Base-by-base conservation (phyloP, 2,797 vertebrate species). In the Acanthurus leucopareius region DNA sequence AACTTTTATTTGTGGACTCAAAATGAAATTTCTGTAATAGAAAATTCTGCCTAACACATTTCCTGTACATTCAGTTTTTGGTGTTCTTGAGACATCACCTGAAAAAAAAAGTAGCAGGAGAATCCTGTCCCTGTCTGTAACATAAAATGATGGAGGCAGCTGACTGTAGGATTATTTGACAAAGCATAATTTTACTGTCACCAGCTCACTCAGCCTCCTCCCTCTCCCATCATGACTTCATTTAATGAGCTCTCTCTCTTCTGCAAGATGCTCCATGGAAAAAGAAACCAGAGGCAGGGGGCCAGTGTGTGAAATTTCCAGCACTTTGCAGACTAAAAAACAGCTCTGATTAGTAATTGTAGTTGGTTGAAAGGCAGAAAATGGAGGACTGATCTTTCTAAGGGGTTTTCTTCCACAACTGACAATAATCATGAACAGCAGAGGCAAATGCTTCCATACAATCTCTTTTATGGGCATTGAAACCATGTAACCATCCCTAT, bases 231-330 rank as follows among this genome's bases (percentile, higher is more conserved):
- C 83, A 82, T 76, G 83, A 69, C 69, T 80, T 80, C 35, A 57
- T 87, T 88, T 90, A 89, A 88, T 91, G 85, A 88, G 83, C 78
- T 83, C 82, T 87, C 84, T 53, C 58, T 77, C 73, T 75, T 45
- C 70, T 59, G 73, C 20, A 77, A 44, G 62, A 79, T 58, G 74
- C 81, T 87, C 61, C 66, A 38, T 74, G 76, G 80, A 86, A 64
- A 59, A 65, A 57, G 20, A 58, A 20, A 74, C 64, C 42, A 48
- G 11, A 54, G 53, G 57, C 25, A 62, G 62, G 58, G 44, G 54
- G 58, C 19, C 53, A 70, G n/a, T 51, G 32, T 51, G 45, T 25
- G 60, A 73, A 77, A 77, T 69, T 7, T 78, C 63, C 76, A 80
- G 81, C 70, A 88, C 76, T 79, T 75, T 80, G 59, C 42, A 48